Conservation (phyloP, 2,113 vertebrate species). For the Phycodurus eques region DNA sequence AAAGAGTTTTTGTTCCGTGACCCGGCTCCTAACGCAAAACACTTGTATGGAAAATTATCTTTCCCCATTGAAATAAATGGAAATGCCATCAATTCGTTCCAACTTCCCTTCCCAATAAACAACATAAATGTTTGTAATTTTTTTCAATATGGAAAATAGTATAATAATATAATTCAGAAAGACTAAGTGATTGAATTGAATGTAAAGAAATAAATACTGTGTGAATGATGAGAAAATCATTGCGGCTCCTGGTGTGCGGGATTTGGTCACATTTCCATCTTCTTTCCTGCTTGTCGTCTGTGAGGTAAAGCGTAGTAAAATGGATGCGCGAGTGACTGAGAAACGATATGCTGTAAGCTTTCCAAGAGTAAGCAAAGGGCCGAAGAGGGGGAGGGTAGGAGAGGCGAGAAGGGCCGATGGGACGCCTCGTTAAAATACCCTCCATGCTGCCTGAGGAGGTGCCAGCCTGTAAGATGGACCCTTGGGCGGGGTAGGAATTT, state of each 20-base stretch:
- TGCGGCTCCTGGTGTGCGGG: no score
- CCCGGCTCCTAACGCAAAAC: neutral
- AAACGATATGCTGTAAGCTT: slow-evolving; percentile 1
- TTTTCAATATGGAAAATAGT: no score
- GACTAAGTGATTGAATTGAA: no score
- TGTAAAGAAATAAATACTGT: no score
- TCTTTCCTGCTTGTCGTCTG: neutral
- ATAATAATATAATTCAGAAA: no score
- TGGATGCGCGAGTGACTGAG: no score
- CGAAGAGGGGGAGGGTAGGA: neutral
- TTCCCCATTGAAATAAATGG: neutral
- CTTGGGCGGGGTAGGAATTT: neutral
- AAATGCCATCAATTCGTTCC: neutral
- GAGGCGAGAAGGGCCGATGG: slow-evolving; percentile 18
- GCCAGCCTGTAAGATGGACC: slow-evolving; percentile 47
- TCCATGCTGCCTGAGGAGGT: slow-evolving; percentile 28
- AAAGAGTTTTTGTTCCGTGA: neutral
- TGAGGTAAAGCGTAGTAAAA: neutral
- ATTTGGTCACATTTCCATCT: neutral
- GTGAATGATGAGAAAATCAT: no score
- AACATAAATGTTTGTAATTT: no score
- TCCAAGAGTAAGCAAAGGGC: slow-evolving; percentile 6
- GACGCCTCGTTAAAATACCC: slow-evolving; percentile 60
- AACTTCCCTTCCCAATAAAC: no score
- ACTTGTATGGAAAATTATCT: neutral